Base-by-base conservation (phyloP, 2,113 vertebrate species). In the Oreochromis aureus region DNA sequence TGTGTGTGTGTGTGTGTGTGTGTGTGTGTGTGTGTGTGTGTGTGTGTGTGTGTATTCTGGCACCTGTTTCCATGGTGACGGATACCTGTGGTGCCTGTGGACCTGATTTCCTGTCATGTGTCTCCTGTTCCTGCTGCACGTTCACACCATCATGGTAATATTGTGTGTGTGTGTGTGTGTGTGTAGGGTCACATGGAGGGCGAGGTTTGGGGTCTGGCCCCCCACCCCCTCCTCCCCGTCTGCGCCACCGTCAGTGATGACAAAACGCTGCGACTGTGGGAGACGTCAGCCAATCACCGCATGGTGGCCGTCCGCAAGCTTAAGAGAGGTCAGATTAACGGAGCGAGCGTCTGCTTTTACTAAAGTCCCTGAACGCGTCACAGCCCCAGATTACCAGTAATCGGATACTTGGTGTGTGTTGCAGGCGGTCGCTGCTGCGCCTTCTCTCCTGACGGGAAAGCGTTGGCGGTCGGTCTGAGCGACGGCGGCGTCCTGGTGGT, bases 301-400 rank as follows among this genome's bases (percentile, higher is more conserved):
- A 99, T 99, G 98, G 96, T 99, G 89, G 98, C 98, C 1, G 98
- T 99, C 34, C 97, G 98, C 91, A 99, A 99, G 71, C 98, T 99
- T 86, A 99, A 99, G 91, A 98, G 98, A 98, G 98, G 98, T 98
- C 22, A 51, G 87, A 80, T 6, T 10, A 32, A 56, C 34, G 54
- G 91, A 7, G 2, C 30, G 4, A 53, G 2, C 41, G 13, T 58
- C 55, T 6, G 6, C 22, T 59, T 59, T 59, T 59, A 59, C 58
- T n/a, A n/a, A 18, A 9, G 30, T 18, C 16, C 7, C 16, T 32
- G 56, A 27, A 7, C 4, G 4, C 11, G 4, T 24, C 54, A 6
- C 54, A 2, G n/a, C 12, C 4, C 55, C 16, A 10, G 13, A 18
- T 18, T 19, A 19, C 15, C 30, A 34, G 59, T 63, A 32, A 63